Conservation (phyloP, 2,797 vertebrate species). For the Sparidentex hasta region DNA sequence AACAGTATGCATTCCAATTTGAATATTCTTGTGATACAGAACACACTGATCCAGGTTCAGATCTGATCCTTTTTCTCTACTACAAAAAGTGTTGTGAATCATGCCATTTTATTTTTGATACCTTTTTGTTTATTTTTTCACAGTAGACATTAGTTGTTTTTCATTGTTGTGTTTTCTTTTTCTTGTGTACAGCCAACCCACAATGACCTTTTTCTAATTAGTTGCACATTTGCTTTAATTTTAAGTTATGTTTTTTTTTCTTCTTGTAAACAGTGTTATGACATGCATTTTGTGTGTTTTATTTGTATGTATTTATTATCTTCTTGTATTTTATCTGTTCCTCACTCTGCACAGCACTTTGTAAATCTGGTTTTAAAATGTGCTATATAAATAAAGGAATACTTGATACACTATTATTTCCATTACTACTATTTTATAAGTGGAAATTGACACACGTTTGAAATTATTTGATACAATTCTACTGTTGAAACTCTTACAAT, state of each 20-base stretch:
- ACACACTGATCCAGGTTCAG: neutral
- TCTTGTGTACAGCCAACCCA: slow-evolving; percentile 19
- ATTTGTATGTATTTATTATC: slow-evolving; percentile 39
- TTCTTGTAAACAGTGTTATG: slow-evolving; percentile 29
- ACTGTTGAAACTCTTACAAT: neutral
- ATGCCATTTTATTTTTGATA: slow-evolving; percentile 20
- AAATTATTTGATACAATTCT: too few species aligned
- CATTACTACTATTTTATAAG: slow-evolving; percentile 10
- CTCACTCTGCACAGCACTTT: slow-evolving; percentile 52
- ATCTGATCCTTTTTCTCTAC: slow-evolving; percentile 7
- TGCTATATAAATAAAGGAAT: slow-evolving; percentile 55
- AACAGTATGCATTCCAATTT: slow-evolving; percentile 40
- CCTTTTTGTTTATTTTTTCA: too few species aligned
- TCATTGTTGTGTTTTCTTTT: neutral
- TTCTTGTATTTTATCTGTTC: slow-evolving; percentile 24
- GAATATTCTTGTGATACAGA: slow-evolving; percentile 9
- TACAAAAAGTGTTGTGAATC: slow-evolving; percentile 10
- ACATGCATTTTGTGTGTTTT: slow-evolving; percentile 29
- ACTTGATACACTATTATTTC: slow-evolving; percentile 7
- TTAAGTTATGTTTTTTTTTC: slow-evolving; percentile 21
- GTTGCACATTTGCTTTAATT: slow-evolving; percentile 22
- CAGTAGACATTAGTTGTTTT: too few species aligned
- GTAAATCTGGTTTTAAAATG: slow-evolving; percentile 57
- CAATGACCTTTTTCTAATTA: slow-evolving; percentile 5
- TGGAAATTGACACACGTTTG: neutral